Base-by-base conservation (phyloP, 30 jellyfish, hydroid and myxozoan species). In the Rhopilema esculentum region DNA sequence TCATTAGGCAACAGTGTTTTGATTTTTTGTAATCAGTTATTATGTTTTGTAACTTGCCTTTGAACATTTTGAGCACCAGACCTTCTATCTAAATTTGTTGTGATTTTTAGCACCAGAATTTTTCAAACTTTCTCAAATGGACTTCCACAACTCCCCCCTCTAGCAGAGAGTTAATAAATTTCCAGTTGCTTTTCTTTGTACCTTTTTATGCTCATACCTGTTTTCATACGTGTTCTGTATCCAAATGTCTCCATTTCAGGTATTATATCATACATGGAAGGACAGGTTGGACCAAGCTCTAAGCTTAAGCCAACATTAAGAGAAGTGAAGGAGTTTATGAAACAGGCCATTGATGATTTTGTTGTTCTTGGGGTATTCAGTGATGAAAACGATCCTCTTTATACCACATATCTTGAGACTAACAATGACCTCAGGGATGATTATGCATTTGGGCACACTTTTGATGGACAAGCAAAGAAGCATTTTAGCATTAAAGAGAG, bases 211-310 rank as follows among this genome's bases (percentile, higher is more conserved):
- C 12, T 6, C 12, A 40, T 2, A 40, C 57, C 57, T 40, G 57
- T 40, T 40, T 40, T 40, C 9, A 2, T 40, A 12, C n/a, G n/a
- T n/a, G n/a, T n/a, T n/a, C n/a, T n/a, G n/a, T n/a, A n/a, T n/a
- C n/a, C n/a, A n/a, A 23, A 8, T 50, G 57, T 65, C 27, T 26
- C 9, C 6, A 1, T 65, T 84, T 25, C 69, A 96, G 99, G 96
- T 20, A 96, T 96, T 78, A 85, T 89, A 22, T 75, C 92, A 1
- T 88, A 96, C 83, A 82, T 96, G 99, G 92, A 86, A 51, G 85
- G 88, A 15, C 99, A 96, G 69, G 89, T 93, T 66, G 99, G 99
- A 4, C 91, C 85, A 32, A 89, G 98, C 84, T 92, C 99, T 0
- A 91, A 76, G 53, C 92, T 86, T 57, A 71, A 79, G 49, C 96